These are phyloP conservation scores for Pempheris klunzingeri DNA, from an alignment of 2,797 vertebrate genomes.

Conservation along the genomic window DNA sequence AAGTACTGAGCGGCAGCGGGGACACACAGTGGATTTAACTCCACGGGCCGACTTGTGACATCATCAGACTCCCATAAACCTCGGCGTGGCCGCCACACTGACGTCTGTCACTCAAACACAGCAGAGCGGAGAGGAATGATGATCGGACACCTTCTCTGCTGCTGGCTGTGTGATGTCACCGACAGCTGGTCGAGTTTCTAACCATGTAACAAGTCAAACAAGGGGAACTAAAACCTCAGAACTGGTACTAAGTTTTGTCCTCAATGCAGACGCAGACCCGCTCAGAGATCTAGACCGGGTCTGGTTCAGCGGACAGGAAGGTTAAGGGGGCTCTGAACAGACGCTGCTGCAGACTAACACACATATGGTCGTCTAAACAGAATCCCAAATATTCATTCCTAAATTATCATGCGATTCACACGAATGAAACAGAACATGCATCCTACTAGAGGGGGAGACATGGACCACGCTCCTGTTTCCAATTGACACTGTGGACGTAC, in stretches of 20 bases:
- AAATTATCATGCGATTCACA: conserved; percentile 77
- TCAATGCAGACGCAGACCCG: conserved; percentile 52
- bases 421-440: conserved; percentile 77
- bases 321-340: conserved; percentile 34
- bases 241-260: conserved; percentile 50
- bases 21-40: conserved; percentile 62
- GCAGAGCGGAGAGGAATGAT: conserved; percentile 24
- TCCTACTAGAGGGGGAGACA: conserved; percentile 53
- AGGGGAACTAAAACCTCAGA: conserved; percentile 37
- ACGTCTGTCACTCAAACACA: conserved; percentile 45
- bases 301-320: conserved; percentile 45
- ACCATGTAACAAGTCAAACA: conserved; percentile 29
- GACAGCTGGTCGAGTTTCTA: conserved; percentile 28
- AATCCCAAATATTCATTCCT: conserved; percentile 70
- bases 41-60: conserved; percentile 56
- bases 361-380: conserved; percentile 42
- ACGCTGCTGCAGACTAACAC: conserved; percentile 50
- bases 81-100: conserved; percentile 42
- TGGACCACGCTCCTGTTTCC: conserved; percentile 51
- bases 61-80: conserved; percentile 55
- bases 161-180: conserved; percentile 44
- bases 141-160: conserved; percentile 25
- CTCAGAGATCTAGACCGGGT: too few relatives aligned
- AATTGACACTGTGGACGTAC: conserved; percentile 43
- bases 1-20: conserved; percentile 43